phyloP scores from a whole-genome alignment of 37 sponge, comb jelly and placozoan species.

The Beroe ovata region DNA sequence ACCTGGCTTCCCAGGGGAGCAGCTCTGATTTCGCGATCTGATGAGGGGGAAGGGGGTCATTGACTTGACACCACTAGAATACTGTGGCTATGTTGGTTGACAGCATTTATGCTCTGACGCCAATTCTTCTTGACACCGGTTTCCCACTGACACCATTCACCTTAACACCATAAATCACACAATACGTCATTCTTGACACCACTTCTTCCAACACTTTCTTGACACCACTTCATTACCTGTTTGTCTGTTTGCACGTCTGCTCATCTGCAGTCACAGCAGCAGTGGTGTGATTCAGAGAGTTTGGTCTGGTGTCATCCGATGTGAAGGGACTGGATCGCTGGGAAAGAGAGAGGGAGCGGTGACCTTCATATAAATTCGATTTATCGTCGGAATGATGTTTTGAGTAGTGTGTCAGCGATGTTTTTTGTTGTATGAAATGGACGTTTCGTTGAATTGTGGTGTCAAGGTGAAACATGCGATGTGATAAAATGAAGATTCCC shows the following conservation, averaged over 20 bases:
- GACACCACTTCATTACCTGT: background rate
- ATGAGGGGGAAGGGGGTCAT: too few relatives aligned
- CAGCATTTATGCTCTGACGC: background rate
- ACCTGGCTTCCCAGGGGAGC: background rate
- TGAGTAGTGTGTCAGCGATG: too few relatives aligned
- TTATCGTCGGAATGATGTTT: too few relatives aligned
- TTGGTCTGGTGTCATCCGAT: background rate
- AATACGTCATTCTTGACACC: background rate
- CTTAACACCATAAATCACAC: too few relatives aligned
- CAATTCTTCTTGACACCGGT: background rate
- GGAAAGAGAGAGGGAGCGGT: background rate
- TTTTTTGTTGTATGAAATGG: too few relatives aligned
- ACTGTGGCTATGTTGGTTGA: background rate
- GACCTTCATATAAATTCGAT: too few relatives aligned
- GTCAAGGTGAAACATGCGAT: too few relatives aligned
- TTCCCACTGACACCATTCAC: too few relatives aligned
- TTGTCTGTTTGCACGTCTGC: background rate
- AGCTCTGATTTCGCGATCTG: background rate
- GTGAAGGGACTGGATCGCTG: conserved; percentile 37
- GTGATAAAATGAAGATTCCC: too few relatives aligned
- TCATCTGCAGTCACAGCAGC: background rate
- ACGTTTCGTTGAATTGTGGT: too few relatives aligned
- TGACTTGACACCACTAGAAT: background rate
- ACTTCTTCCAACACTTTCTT: background rate
- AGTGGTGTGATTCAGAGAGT: background rate